Base-by-base conservation (phyloP, 2,888 invertebrate species). In the Melieria crassipennis region DNA sequence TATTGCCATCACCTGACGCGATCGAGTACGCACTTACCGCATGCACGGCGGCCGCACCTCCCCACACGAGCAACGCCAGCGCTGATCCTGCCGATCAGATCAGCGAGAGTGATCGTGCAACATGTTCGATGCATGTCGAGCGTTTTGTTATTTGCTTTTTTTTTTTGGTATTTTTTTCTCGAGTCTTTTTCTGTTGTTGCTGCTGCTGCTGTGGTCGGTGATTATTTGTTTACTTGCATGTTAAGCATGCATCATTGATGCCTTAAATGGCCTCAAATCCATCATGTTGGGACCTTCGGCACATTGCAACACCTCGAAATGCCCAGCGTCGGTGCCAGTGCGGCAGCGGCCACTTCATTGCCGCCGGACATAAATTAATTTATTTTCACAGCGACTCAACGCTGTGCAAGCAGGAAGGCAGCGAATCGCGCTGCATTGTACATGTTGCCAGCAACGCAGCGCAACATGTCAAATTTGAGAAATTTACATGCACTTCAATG, bases 191-290 rank as follows among this genome's bases (percentile, higher is more conserved):
- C 46, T 58, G 9, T 57, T 50, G 16, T 46, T 11, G 46, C 43
- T 70, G 52, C 50, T 70, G 52, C 50, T 55, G 43, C 50, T 69
- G 64, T 52, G 65, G 64, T 56, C 55, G 57, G 45, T 52, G 62
- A 66, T 72, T 72, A 65, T 73, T 73, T 73, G 73, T 73, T 73
- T 73, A 71, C 73, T 63, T 66, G 69, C 69, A 71, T 73, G 73
- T 69, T 71, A 71, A 71, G 71, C 71, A 69, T 61, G 52, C 73
- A 71, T 71, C 61, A 55, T 65, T 65, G 71, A 60, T 69, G 71
- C 65, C 73, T 69, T 71, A 69, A 69, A 69, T 69, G 69, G 69
- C 57, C 60, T 50, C 65, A 46, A 60, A 70, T 70, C 65, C 65
- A 70, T 70, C 70, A 70, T 65, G 11, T 16, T 7, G n/a, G 60